Evolutionary conservation across 2,797 vertebrate genomes (phyloP).

Genomic region (Pteronotus mesoamericanus): DNA sequence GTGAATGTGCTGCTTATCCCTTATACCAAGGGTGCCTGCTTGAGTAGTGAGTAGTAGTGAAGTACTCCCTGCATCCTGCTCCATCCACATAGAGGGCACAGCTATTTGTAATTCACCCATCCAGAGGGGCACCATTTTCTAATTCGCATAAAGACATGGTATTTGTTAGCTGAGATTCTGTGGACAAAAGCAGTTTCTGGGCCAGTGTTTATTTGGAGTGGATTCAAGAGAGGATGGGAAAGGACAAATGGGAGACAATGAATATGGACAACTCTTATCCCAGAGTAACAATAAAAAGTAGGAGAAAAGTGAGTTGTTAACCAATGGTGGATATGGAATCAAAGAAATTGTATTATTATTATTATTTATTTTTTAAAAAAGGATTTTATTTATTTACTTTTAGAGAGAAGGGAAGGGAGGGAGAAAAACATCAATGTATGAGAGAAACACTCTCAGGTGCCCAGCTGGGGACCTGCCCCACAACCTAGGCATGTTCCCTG

Average conservation of each 20-base stretch:
- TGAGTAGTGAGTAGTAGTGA: background rate
- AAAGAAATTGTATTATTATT: background rate
- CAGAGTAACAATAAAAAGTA: background rate
- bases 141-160: background rate
- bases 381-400: too few relatives aligned
- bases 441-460: too few relatives aligned
- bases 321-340: background rate
- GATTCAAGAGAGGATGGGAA: background rate
- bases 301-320: background rate
- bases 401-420: too few relatives aligned
- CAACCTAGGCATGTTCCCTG: too few relatives aligned
- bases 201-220: background rate
- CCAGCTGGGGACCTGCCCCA: too few relatives aligned
- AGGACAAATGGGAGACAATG: background rate
- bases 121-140: background rate
- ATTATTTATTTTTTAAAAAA: too few relatives aligned
- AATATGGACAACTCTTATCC: background rate
- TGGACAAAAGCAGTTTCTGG: background rate
- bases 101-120: background rate
- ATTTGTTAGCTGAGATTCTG: background rate
- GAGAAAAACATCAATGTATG: too few relatives aligned
- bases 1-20: background rate
- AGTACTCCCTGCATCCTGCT: background rate
- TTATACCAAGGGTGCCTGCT: too few relatives aligned
- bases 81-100: background rate